Conservation (phyloP, 2,797 vertebrate species). For the Natrix natrix region DNA sequence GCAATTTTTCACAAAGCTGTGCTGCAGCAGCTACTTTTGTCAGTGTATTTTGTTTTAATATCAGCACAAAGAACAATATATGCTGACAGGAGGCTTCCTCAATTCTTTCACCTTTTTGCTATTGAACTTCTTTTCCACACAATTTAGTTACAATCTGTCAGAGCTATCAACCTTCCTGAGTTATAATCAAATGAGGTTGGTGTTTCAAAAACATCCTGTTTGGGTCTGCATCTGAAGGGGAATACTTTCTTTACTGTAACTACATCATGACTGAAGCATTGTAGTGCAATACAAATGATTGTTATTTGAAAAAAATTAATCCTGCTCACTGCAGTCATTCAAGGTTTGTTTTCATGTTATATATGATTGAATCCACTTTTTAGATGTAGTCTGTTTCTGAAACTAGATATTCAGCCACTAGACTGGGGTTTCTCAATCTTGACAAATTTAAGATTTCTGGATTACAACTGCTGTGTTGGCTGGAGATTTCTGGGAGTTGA, state of each 20-base stretch:
- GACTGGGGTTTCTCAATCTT: background rate
- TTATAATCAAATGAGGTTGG: constrained; percentile 8
- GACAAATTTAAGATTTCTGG: background rate
- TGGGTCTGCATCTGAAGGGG: background rate
- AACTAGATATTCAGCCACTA: background rate
- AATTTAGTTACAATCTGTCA: constrained; percentile 17
- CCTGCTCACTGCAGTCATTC: background rate
- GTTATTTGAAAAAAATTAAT: background rate
- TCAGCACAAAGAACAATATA: constrained; percentile 5
- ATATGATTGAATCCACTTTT: background rate
- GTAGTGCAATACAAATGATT: constrained; percentile 3
- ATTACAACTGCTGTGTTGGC: background rate
- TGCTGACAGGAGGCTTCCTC: constrained; percentile 12
- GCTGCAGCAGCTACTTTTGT: background rate
- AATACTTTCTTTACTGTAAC: accelerated
- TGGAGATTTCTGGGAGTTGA: background rate
- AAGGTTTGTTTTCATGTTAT: background rate
- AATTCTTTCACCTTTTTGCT: constrained; percentile 13
- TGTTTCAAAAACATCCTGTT: background rate
- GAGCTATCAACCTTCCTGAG: constrained; percentile 21
- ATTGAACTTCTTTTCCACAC: constrained; percentile 1
- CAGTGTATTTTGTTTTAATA: constrained; percentile 9
- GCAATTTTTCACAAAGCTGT: background rate
- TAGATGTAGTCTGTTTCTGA: background rate
- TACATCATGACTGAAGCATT: background rate